These are phyloP conservation scores for Xiphydria camelus DNA, from an alignment of 2,888 invertebrate species.

Conservation along the genomic window DNA sequence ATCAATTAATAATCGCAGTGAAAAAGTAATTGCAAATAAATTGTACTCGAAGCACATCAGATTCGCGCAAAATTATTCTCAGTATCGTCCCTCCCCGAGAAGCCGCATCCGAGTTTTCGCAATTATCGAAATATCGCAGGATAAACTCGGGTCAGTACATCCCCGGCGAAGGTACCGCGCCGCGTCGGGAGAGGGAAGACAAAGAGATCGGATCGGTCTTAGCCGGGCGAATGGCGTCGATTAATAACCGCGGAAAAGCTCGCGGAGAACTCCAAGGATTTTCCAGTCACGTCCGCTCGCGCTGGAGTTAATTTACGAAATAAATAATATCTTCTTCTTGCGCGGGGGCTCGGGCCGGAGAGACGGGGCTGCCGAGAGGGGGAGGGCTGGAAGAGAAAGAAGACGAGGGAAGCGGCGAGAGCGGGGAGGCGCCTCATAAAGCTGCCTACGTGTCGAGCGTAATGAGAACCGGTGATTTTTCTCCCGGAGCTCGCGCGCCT, in stretches of 20 bases:
- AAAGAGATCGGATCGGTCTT: constrained; percentile 37
- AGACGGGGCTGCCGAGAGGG: constrained; percentile 8
- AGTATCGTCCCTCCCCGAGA: too few relatives aligned
- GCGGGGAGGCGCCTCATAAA: constrained; percentile 38
- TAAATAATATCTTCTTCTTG: constrained; percentile 57
- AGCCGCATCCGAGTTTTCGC: too few relatives aligned
- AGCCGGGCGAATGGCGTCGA: constrained; percentile 46
- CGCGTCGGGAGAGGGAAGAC: constrained; percentile 7
- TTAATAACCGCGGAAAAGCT: constrained; percentile 55
- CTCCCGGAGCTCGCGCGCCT: constrained; percentile 37
- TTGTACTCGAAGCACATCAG: too few relatives aligned
- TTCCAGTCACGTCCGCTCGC: constrained; percentile 55
- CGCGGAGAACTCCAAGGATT: constrained; percentile 47
- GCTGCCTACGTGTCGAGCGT: constrained; percentile 56
- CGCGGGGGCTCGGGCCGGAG: constrained; percentile 21
- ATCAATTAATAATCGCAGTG: too few relatives aligned
- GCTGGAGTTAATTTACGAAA: constrained; percentile 58
- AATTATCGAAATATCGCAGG: too few relatives aligned
- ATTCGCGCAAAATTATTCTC: too few relatives aligned
- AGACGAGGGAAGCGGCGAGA: constrained; percentile 21
- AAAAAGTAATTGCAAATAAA: too few relatives aligned
- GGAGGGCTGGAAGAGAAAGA: constrained; percentile 16
- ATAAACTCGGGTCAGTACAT: too few relatives aligned
- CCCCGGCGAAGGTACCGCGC: too few relatives aligned
- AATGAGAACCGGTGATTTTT: constrained; percentile 58